phyloP scores from a whole-genome alignment of 2,113 vertebrate genomes.

The Archilochus colubris region DNA sequence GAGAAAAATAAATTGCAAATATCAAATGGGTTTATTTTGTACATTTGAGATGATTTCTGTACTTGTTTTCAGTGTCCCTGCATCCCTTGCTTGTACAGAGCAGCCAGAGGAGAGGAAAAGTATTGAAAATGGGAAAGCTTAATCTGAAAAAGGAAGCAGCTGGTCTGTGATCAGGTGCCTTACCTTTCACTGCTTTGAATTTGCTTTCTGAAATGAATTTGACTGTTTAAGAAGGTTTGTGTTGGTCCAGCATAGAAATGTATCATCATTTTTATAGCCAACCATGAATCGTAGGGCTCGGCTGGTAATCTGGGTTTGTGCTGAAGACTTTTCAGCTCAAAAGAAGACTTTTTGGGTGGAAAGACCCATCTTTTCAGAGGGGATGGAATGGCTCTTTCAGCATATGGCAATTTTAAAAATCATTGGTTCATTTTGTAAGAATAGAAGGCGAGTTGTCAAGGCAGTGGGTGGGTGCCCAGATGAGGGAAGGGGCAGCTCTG shows the following conservation, averaged over 20 bases:
- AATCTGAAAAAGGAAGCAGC: background rate
- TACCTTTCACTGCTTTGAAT: background rate
- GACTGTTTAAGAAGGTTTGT: background rate
- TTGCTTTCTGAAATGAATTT: background rate
- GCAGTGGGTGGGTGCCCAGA: fast-evolving
- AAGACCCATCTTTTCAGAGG: fast-evolving
- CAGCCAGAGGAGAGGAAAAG: background rate
- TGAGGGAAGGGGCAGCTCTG: background rate
- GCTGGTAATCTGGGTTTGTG: background rate
- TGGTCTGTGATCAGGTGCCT: background rate
- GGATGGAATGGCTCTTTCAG: background rate
- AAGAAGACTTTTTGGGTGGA: background rate
- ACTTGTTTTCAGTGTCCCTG: fast-evolving
- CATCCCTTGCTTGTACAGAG: background rate
- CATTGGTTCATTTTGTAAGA: background rate
- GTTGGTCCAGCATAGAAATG: background rate
- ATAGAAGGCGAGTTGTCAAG: fast-evolving
- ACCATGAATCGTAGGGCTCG: background rate
- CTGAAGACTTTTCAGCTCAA: background rate
- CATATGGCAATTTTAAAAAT: background rate
- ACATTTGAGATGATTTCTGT: fast-evolving
- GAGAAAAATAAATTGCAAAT: background rate
- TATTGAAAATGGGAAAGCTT: background rate
- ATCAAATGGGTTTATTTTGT: background rate
- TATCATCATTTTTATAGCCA: fast-evolving